phyloP scores from a whole-genome alignment of 2,888 invertebrate species.

The Pseudeuparius sepicola region DNA sequence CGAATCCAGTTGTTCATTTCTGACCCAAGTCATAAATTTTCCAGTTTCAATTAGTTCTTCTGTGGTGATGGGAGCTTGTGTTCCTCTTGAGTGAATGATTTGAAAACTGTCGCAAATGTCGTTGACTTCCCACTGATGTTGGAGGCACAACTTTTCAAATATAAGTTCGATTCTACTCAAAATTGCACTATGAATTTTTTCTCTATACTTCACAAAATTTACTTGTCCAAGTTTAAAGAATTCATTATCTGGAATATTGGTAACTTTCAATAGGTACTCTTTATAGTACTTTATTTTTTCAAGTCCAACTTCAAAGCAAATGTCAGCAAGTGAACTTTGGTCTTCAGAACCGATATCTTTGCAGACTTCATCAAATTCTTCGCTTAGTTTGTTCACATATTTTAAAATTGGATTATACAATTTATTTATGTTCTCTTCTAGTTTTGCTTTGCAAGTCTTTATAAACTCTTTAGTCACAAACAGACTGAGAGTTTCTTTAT shows the following conservation, averaged over 20 bases:
- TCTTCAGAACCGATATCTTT: conserved; percentile 22
- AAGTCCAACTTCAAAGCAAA: conserved; percentile 49
- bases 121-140: conserved; percentile 54
- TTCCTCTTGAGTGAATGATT: conserved; percentile 53
- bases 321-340: conserved; percentile 32
- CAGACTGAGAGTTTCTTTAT: conserved; percentile 24
- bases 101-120: conserved; percentile 62
- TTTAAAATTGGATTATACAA: conserved; percentile 47
- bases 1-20: conserved; percentile 56
- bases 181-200: conserved; percentile 47
- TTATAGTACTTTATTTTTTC: conserved; percentile 49
- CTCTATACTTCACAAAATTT: conserved; percentile 49
- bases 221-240: conserved; percentile 55
- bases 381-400: conserved; percentile 44
- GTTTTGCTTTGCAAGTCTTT: conserved; percentile 43
- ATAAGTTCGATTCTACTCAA: conserved; percentile 48
- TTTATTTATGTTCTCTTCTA: conserved; percentile 43
- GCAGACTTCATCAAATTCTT: conserved; percentile 47
- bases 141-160: conserved; percentile 50
- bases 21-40: conserved; percentile 64
- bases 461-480: conserved; percentile 30
- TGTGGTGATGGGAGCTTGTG: conserved; percentile 64
- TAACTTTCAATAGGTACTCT: conserved; percentile 46
- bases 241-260: conserved; percentile 51
- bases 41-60: conserved; percentile 72